These are phyloP conservation scores for Octopus sinensis DNA, from an alignment of 1,140 invertebrate genomes.

Conservation along the genomic window DNA sequence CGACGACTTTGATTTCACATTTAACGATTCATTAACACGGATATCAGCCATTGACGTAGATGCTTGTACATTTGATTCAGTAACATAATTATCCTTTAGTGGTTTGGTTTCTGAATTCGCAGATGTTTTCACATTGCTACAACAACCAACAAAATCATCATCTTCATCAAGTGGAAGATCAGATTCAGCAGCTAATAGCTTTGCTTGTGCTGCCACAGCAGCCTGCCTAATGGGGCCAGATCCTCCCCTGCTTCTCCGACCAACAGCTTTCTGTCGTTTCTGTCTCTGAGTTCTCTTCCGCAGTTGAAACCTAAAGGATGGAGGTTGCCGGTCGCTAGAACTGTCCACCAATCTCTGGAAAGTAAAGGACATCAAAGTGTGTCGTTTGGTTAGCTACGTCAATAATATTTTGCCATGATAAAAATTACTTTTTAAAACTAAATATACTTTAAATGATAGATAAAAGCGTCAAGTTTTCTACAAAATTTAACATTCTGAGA, in stretches of 20 bases:
- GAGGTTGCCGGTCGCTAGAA: neutral
- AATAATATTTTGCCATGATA: too few species aligned
- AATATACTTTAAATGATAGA: too few species aligned
- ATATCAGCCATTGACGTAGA: neutral
- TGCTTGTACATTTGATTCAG: neutral
- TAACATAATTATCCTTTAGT: neutral
- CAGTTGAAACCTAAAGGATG: constrained; percentile 4
- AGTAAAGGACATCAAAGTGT: constrained; percentile 11
- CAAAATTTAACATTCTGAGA: too few species aligned
- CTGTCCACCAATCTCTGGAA: constrained; percentile 14
- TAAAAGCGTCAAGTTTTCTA: too few species aligned
- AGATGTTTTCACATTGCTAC: neutral
- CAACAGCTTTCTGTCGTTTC: constrained; percentile 5
- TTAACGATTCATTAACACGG: neutral
- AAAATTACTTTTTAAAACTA: too few species aligned
- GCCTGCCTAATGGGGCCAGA: neutral
- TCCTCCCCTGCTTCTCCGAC: constrained; percentile 2
- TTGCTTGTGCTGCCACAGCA: neutral
- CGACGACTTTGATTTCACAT: neutral
- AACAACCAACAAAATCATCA: neutral
- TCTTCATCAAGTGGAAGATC: neutral
- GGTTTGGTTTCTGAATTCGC: neutral
- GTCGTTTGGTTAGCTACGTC: neutral
- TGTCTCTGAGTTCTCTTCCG: neutral
- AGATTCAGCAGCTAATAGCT: neutral